phyloP scores from a whole-genome alignment of 2,888 invertebrate genomes.

The Campoplex nolae region DNA sequence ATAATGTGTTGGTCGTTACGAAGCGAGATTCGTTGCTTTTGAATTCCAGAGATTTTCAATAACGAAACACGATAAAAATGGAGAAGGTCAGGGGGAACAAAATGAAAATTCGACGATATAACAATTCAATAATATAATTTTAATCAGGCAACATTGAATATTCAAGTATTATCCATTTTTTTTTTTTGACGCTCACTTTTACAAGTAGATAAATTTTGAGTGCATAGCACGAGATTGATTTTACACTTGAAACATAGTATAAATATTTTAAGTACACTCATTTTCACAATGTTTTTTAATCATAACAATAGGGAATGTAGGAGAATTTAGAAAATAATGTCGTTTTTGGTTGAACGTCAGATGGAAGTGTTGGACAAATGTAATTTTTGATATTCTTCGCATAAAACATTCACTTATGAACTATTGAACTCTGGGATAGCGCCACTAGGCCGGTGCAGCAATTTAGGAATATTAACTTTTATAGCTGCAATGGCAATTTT shows the following conservation, averaged over 20 bases:
- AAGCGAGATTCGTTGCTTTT: background rate
- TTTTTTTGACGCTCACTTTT: conserved; percentile 47
- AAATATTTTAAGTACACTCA: conserved; percentile 62
- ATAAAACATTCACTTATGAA: conserved; percentile 1
- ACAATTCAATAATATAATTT: conserved; percentile 68
- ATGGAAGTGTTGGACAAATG: conserved; percentile 18
- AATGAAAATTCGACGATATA: conserved; percentile 34
- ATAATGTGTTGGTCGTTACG: conserved; percentile 24
- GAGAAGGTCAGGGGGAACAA: background rate
- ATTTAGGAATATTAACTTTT: conserved; percentile 50
- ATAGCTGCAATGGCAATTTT: conserved; percentile 20
- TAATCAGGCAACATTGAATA: conserved; percentile 68
- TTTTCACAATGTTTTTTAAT: conserved; percentile 25
- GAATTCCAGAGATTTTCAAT: background rate
- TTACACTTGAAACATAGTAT: conserved; percentile 57
- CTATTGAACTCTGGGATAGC: conserved; percentile 34
- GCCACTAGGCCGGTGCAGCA: conserved; percentile 56
- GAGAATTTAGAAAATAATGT: conserved; percentile 12
- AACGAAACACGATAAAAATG: background rate
- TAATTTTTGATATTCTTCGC: conserved; percentile 29
- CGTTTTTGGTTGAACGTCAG: background rate
- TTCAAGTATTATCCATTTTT: conserved; percentile 47
- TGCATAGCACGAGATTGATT: conserved; percentile 49
- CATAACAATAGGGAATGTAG: conserved; percentile 34
- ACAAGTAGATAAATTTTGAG: conserved; percentile 45